Evolutionary conservation across 1,140 invertebrate species (phyloP).

Genomic region (Epicauta chinensis): DNA sequence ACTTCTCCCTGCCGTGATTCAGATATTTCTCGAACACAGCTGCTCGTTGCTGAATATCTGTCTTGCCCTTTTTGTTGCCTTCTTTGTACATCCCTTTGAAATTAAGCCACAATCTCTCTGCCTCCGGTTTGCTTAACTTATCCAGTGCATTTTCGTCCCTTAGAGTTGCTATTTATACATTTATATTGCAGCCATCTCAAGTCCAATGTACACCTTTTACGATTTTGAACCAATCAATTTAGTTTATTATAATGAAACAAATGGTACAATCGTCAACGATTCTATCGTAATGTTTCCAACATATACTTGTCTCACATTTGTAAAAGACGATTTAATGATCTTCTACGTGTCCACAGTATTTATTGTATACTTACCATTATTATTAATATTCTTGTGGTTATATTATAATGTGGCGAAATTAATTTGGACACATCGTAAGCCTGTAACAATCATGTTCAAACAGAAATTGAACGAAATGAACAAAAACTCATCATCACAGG

Average conservation of each 20-base stretch:
- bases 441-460: slow-evolving; percentile 13
- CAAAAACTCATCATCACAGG: slow-evolving; percentile 4
- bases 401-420: slow-evolving; percentile 48
- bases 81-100: no score
- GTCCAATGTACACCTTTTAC: slow-evolving; percentile 31
- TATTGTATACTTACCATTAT: slow-evolving; percentile 49
- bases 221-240: slow-evolving; percentile 19
- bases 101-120: no score
- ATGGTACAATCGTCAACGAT: slow-evolving; percentile 8
- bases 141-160: no score
- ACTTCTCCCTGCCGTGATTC: no score
- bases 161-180: no score
- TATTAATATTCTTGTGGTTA: slow-evolving; percentile 47
- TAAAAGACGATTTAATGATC: slow-evolving; percentile 40
- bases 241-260: slow-evolving; percentile 11
- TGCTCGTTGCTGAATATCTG: no score
- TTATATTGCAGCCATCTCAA: slow-evolving; percentile 32
- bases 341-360: slow-evolving; percentile 41
- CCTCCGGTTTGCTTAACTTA: no score
- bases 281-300: slow-evolving; percentile 8
- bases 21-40: no score
- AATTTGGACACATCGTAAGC: slow-evolving; percentile 44
- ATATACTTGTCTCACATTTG: slow-evolving; percentile 32
- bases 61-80: no score
- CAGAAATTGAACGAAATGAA: slow-evolving; percentile 24